Evolutionary conservation across 2,113 vertebrate species (phyloP), one percentile per base, ranked within the genome.

Genomic region (Passer domesticus): DNA sequence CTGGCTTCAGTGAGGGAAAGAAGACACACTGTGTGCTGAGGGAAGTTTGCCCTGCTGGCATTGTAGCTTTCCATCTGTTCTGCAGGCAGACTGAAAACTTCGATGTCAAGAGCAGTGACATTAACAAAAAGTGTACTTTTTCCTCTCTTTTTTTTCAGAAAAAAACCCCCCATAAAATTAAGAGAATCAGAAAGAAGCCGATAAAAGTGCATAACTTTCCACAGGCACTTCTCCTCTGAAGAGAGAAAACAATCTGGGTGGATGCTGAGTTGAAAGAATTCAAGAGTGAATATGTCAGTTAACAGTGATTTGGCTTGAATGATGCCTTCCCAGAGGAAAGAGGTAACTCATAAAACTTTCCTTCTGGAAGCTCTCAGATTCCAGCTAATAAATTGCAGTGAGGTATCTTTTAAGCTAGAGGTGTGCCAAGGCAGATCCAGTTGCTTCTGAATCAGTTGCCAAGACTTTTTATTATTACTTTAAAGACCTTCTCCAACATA

Each of bases 221-320:
- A 95, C 83, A 94, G 95, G 93, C 94, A 69, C 30, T 96, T 96
- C 83, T 94, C 60, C 43, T 95, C 79, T 89, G 83, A 97, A 96
- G 80, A 93, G 12, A 92, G 94, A 90, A 95, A 95, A 96, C 76
- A 82, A 69, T 79, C 86, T 90, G 60, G 46, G 49, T 87, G 46
- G 94, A 95, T 96, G 90, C 94, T 91, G 92, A 94, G 94, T 93
- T 97, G 86, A 97, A 96, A 96, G 94, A 92, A 92, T 82, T 96
- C 41, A 90, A 18, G 58, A 96, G 52, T 56, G 93, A 90, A 58
- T 78, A 76, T 96, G 93, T 92, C 86, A 94, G 92, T 95, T 96
- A 92, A 75, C 73, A 95, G 76, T 0, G 4, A 87, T 95, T 96
- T 95, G 92, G 80, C 88, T 94, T 95, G 93, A 96, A 76, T 91